Evolutionary conservation across 2,888 invertebrate genomes (phyloP), one percentile per base, ranked within the genome.

Genomic region (Amiota mariae): DNA sequence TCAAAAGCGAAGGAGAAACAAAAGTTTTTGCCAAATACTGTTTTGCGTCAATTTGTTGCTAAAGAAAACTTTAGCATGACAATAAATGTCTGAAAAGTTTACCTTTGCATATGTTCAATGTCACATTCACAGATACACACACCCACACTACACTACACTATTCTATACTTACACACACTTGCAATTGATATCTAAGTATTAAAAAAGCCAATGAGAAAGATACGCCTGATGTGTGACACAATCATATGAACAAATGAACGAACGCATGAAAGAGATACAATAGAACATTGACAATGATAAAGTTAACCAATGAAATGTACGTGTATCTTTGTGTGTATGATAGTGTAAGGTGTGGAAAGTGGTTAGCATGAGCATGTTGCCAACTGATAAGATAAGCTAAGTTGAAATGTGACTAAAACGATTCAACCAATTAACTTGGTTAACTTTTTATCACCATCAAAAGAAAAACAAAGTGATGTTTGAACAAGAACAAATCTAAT

Each of bases 131-230:
- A 36, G 36, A 36, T 36, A 36, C 54, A 4, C 54, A 12, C 6
- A 54, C 54, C 4, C 54, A 54, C 3, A 12, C 54, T n/a, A 54
- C 12, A 54, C 54, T 2, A 54, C 54, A 12, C 54, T n/a, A 54
- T 3, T 8, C 54, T 2, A 54, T 12, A 12, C 54, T 2, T n/a
- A 10, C 54, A 54, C 54, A 54, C n/a, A 0, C 54, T 54, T n/a
- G 13, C 67, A 48, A 10, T 46, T 36, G 36, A 36, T 36, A 36
- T 36, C 2, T 4, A 6, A 6, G 6, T 36, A 36, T 36, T 36
- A 6, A 36, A 36, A 82, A 85, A 83, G 84, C 85, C 84, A 85
- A 82, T 85, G 84, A 77, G 76, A 76, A 72, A 82, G 78, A 74
- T 79, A 76, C 79, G 73, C 72, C 73, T 72, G 71, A 72, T 54